Evolutionary conservation across 35 echinoderm and acorn worm genomes (phyloP), one percentile per base, ranked within the genome.

Genomic region (Heliocidaris tuberculata): DNA sequence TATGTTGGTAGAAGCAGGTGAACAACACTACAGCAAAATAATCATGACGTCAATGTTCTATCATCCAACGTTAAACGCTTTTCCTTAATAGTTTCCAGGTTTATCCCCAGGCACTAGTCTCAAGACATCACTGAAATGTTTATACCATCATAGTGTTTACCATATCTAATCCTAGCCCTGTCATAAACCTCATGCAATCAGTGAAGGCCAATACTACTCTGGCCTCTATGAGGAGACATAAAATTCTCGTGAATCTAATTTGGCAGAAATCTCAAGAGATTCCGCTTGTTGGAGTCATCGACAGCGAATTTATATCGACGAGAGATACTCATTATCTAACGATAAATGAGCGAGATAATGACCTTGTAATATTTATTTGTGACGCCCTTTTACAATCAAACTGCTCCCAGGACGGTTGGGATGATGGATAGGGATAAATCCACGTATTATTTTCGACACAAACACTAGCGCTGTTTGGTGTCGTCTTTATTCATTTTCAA

Each of bases 51-150:
- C 52, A 10, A 56, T 56, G 52, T 56, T 10, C 10, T 56, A 56
- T 56, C 52, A 56, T 56, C 52, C 3, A 56, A 56, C 11, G 52
- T 6, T n/a, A 24, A 27, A 78, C 27, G 65, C 21, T 27, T 78
- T 78, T n/a, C 65, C 7, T 56, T 56, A 15, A 56, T 78, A 7
- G 19, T 78, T 78, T 21, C 27, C 27, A 27, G 65, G 65, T 78
- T n/a, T 8, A n/a, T 78, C 65, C 21, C 65, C 65, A 78, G 21
- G 65, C 65, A n/a, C 21, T 78, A n/a, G 65, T 78, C 65, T n/a
- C 65, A n/a, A n/a, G 65, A 78, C 65, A 78, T 78, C 65, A 78
- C 19, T 78, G 65, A 78, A 78, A 78, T 78, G 65, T 78, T 78
- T 78, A 78, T 78, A 78, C 65, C 52, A 56, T 56, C 52, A 56